Evolutionary conservation across 2,797 vertebrate genomes (phyloP), one percentile per base, ranked within the genome.

Genomic region (Semotilus atromaculatus): DNA sequence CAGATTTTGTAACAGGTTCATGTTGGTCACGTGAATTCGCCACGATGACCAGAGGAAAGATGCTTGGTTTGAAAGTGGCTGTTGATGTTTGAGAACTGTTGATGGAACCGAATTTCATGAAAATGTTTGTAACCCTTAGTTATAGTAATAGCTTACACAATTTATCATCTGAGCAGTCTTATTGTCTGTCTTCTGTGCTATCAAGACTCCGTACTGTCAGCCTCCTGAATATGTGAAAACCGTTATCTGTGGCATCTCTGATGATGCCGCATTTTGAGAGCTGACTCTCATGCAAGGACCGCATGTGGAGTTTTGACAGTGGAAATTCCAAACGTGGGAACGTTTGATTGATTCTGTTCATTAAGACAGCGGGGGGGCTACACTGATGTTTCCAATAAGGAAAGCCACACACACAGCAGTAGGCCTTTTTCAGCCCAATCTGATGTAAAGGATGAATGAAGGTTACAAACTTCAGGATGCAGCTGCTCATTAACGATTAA

Each of bases 281-380:
- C 64, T 60, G 26, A 62, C 1, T 31, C 18, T 26, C 21, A 64
- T 3, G 31, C 55, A 31, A 13, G 31, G 82, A 86, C 34, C 11
- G 13, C 75, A 51, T 73, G 80, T 45, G 26, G 36, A 29, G 79
- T 71, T 87, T 81, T 74, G 82, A 36, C 43, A 43, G 81, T 71
- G 40, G 73, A 85, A 82, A 36, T 31, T 83, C 40, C 36, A 60
- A 72, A 36, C 19, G 58, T 38, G 51, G n/a, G 86, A 85, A 71
- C 68, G 45, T 88, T 87, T 87, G 83, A 90, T 90, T 90, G 80
- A 89, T 90, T 88, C 64, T 82, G 53, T 78, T 76, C 78, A 80
- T 88, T 84, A 86, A 68, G 79, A 85, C 77, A 43, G 79, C 86
- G 31, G 48, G 55, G 43, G 80, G 9, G 21, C 74, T 60, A 16